A percentile compares a stretch with the other conserved stretches of the same genome.
Conservation (phyloP, 2,113 vertebrate genomes). For the Balaenoptera acutorostrata region DNA sequence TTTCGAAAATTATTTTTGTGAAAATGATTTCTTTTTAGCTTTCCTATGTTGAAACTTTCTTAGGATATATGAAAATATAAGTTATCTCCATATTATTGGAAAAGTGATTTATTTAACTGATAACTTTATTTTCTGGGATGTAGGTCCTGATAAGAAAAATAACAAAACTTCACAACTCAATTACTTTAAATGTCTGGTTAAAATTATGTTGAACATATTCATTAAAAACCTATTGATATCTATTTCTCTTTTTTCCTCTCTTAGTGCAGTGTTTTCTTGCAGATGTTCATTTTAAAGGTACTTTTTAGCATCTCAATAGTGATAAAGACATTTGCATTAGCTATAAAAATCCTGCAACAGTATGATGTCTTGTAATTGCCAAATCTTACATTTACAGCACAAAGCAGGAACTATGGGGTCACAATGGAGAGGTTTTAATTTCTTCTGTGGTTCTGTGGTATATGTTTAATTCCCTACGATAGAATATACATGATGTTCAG, state of each 20-base stretch:
- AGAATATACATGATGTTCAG: constrained; percentile 29
- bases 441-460: neutral
- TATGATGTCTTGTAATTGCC: neutral
- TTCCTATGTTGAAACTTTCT: constrained; percentile 24
- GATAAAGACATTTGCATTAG: neutral
- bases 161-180: constrained; percentile 11
- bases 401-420: neutral
- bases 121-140: constrained; percentile 2
- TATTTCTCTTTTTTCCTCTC: neutral
- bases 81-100: neutral
- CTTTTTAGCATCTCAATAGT: neutral
- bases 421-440: neutral
- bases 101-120: neutral
- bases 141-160: constrained; percentile 28
- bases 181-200: constrained; percentile 42
- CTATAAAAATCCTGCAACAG: neutral
- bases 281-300: neutral
- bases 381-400: neutral
- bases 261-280: neutral
- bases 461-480: neutral
- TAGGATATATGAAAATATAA: neutral
- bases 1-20: constrained; percentile 38
- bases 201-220: constrained; percentile 13
- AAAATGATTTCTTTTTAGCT: constrained; percentile 44
- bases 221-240: neutral